Evolutionary conservation across 2,888 invertebrate genomes (phyloP).

Genomic region (Caenorhabditis becei): DNA sequence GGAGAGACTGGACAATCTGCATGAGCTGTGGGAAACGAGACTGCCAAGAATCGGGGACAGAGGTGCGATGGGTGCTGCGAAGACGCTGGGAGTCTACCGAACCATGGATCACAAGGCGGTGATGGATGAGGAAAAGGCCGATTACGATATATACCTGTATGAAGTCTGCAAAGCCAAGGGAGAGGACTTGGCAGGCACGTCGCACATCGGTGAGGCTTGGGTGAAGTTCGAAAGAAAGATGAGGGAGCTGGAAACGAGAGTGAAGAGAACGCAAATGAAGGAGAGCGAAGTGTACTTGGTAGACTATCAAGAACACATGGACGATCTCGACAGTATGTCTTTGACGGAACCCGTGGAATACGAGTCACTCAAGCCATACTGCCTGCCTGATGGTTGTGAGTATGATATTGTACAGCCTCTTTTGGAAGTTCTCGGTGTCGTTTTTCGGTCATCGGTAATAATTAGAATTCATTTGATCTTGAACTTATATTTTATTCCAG

Average conservation of each 20-base stretch:
- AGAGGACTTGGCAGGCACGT: background rate
- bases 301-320: background rate
- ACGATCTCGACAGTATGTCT: background rate
- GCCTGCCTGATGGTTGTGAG: background rate
- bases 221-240: constrained; percentile 44
- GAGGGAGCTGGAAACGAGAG: constrained; percentile 31
- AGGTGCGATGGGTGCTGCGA: constrained; percentile 3
- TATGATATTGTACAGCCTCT: constrained; percentile 45
- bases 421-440: constrained; percentile 42
- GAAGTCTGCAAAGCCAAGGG: background rate
- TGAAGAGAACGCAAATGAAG: constrained; percentile 19
- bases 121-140: background rate
- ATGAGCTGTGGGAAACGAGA: constrained; percentile 14
- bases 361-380: background rate
- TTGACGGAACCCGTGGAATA: too few species aligned
- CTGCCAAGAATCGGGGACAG: constrained; percentile 50
- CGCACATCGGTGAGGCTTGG: background rate
- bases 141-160: background rate
- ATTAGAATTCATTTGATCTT: background rate
- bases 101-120: background rate
- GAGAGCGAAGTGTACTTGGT: background rate
- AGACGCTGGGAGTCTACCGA: background rate
- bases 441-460: constrained; percentile 27
- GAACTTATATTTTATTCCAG: constrained; percentile 21
- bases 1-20: background rate